Evolutionary conservation across 2,888 invertebrate species (phyloP).

Genomic region (Meteorus colon): DNA sequence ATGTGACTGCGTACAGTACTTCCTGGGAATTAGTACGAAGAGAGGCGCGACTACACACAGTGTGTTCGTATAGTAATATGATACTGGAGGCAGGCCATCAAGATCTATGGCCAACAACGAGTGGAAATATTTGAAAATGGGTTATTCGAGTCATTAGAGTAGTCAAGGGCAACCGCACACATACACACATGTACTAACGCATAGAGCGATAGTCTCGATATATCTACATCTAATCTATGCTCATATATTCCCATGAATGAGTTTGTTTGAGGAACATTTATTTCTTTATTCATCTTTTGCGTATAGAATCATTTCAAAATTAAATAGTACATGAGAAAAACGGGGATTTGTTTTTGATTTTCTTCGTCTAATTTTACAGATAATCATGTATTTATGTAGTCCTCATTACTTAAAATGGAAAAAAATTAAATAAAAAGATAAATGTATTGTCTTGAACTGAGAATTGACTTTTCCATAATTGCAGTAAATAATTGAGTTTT

Average conservation of each 20-base stretch:
- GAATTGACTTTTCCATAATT: too few species aligned
- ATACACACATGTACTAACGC: background rate
- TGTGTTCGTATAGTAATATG: background rate
- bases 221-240: background rate
- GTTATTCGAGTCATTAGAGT: constrained; percentile 23
- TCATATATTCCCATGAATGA: background rate
- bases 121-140: constrained; percentile 12
- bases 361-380: background rate
- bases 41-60: background rate
- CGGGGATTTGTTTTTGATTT: background rate
- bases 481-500: too few species aligned
- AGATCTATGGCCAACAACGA: constrained; percentile 11
- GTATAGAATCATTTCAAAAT: background rate
- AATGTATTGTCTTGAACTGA: too few species aligned
- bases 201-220: background rate
- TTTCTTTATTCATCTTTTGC: background rate
- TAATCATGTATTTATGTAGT: background rate
- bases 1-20: background rate
- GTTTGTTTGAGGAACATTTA: background rate
- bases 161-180: background rate
- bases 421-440: too few species aligned
- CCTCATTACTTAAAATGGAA: too few species aligned
- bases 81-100: constrained; percentile 1
- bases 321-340: too few species aligned
- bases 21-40: constrained; percentile 9